Percentiles rank a stretch among this genome's conserved stretches.
Conservation (phyloP, 2,888 invertebrate species). For the Chrysolina haemoptera region DNA sequence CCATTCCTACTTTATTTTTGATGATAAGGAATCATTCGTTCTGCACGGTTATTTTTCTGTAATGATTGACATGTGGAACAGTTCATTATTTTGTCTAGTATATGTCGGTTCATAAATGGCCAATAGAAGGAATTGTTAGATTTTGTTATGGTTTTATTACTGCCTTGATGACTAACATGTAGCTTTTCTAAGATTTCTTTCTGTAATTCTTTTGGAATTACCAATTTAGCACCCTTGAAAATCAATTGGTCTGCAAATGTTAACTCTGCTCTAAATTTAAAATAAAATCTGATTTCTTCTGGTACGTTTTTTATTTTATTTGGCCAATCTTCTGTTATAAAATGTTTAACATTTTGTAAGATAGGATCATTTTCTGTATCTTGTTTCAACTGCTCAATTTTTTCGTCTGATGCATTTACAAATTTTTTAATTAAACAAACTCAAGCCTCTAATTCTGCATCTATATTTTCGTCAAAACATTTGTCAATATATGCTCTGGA, state of each 20-base stretch:
- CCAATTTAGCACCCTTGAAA: constrained; percentile 1
- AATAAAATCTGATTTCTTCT: constrained; percentile 14
- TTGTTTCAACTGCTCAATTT: constrained; percentile 1
- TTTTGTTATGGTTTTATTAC: constrained; percentile 2
- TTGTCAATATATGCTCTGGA: constrained; percentile 5
- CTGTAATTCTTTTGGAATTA: constrained; percentile 9
- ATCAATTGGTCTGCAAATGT: constrained; percentile 4
- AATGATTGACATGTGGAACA: background rate
- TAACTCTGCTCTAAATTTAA: constrained; percentile 19
- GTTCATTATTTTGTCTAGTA: background rate
- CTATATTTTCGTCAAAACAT: constrained; percentile 20
- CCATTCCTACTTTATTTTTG: background rate
- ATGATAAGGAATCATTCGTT: background rate
- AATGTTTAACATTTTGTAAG: constrained; percentile 2
- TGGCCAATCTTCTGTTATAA: constrained; percentile 8
- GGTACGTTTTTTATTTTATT: background rate
- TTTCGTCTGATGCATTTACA: constrained; percentile 9
- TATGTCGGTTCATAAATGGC: constrained; percentile 19
- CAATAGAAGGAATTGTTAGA: constrained; percentile 22
- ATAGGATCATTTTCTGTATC: background rate
- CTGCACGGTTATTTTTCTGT: background rate
- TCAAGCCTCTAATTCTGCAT: constrained; percentile 16
- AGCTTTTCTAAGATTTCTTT: constrained; percentile 17
- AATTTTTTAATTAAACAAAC: constrained; percentile 9
- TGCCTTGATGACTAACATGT: constrained; percentile 18